Conservation (phyloP, 1,140 invertebrate species). For the Matsumurasca onukii region DNA sequence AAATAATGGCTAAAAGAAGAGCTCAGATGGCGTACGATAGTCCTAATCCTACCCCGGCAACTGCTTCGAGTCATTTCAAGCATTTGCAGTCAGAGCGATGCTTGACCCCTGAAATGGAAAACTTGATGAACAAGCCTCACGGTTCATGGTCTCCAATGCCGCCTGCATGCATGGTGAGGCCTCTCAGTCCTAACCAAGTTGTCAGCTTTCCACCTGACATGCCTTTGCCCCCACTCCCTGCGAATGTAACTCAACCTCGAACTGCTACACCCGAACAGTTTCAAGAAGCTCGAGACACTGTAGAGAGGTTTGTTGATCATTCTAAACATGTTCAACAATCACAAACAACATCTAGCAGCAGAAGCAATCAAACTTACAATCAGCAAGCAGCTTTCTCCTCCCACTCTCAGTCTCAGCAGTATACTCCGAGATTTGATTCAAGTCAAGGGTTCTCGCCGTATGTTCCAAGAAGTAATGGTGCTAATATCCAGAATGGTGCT, state of each 20-base stretch:
- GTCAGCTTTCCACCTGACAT: conserved; percentile 41
- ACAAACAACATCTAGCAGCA: neutral
- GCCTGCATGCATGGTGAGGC: conserved; percentile 32
- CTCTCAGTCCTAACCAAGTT: conserved; percentile 36
- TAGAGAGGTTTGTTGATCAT: conserved; percentile 1
- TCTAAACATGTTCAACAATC: conserved; percentile 21
- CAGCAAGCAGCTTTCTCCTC: neutral
- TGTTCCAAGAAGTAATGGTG: neutral
- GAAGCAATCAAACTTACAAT: conserved; percentile 12
- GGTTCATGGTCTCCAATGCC: conserved; percentile 34
- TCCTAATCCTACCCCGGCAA: neutral
- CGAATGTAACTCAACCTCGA: conserved; percentile 20
- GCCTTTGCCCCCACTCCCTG: conserved; percentile 19
- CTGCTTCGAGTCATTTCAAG: neutral
- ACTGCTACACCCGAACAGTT: conserved; percentile 3
- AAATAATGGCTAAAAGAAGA: conserved; percentile 18
- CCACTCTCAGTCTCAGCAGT: neutral
- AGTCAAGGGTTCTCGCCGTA: neutral
- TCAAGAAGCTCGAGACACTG: conserved; percentile 9
- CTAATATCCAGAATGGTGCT: neutral
- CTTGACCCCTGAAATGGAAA: conserved; percentile 30
- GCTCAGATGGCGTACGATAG: neutral
- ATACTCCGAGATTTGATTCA: neutral
- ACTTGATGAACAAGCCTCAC: conserved; percentile 34
- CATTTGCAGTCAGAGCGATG: conserved; percentile 28